These are phyloP conservation scores for Antennarius maculatus DNA, from an alignment of 2,797 vertebrate genomes.

Conservation along the genomic window DNA sequence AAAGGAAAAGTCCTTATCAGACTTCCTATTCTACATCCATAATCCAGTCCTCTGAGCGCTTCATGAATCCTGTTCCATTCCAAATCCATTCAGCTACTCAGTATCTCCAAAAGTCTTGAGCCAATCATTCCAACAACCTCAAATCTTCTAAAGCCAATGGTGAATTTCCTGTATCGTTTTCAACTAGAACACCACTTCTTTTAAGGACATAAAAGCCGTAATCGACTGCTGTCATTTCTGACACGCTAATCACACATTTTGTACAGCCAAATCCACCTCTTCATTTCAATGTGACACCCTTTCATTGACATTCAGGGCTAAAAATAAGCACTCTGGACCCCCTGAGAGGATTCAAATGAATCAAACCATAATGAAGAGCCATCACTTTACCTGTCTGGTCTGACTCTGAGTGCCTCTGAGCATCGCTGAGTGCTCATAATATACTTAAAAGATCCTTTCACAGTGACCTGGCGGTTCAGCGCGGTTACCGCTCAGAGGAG, in stretches of 20 bases:
- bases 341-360: not conserved
- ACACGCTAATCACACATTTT: not conserved
- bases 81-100: constrained; percentile 16
- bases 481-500: constrained; percentile 5
- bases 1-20: too few species aligned
- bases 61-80: constrained; percentile 18
- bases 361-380: constrained; percentile 1
- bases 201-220: not conserved
- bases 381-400: constrained; percentile 16
- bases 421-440: constrained; percentile 20
- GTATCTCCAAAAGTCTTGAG: constrained; percentile 1
- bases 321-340: constrained; percentile 14
- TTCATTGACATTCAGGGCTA: constrained; percentile 8
- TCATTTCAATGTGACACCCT: not conserved
- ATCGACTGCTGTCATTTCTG: constrained; percentile 2
- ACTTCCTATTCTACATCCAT: not conserved
- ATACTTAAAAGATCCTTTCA: constrained; percentile 7
- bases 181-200: not conserved
- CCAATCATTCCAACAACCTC: not conserved
- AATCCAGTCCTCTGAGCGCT: constrained; percentile 17
- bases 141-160: not conserved
- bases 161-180: not conserved
- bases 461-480: constrained; percentile 26
- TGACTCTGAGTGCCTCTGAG: constrained; percentile 5
- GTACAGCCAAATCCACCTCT: not conserved